Conservation (phyloP, 2,888 invertebrate genomes). For the Coecobrya sp. region DNA sequence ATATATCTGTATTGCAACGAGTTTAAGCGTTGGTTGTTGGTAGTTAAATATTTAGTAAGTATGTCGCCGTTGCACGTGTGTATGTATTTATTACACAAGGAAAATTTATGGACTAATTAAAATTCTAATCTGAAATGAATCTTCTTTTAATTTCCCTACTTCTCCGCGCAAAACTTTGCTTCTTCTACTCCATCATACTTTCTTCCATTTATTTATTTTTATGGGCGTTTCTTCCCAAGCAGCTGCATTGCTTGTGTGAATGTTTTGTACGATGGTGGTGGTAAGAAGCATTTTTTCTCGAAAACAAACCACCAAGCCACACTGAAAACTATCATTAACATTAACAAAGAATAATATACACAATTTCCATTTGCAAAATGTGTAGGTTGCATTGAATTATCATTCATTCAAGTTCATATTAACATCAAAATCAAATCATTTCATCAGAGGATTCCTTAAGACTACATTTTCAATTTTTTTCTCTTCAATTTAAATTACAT, state of each 20-base stretch:
- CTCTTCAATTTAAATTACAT: not conserved
- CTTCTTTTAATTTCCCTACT: conserved; percentile 50
- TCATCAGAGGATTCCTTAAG: not conserved
- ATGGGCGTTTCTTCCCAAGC: not conserved
- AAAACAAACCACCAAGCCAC: not conserved
- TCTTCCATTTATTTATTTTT: conserved; percentile 17
- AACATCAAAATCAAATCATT: conserved; percentile 17
- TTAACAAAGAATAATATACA: not conserved
- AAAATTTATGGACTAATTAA: conserved; percentile 84
- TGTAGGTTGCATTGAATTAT: not conserved
- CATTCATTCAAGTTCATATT: not conserved
- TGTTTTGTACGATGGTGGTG: not conserved
- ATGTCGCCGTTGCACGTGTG: conserved; percentile 43
- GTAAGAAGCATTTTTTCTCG: not conserved
- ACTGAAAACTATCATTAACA: not conserved
- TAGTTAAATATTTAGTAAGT: conserved; percentile 17
- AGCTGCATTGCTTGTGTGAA: not conserved
- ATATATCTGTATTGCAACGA: not conserved
- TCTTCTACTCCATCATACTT: not conserved
- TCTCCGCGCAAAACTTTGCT: not conserved
- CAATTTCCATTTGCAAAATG: not conserved
- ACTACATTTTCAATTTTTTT: no score
- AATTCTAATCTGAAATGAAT: conserved; percentile 83
- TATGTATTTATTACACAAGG: conserved; percentile 39
- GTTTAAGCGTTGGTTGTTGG: not conserved